A percentile compares a stretch with the other conserved stretches of the same genome.
These are phyloP conservation scores for Phalacrocorax aristotelis DNA, from an alignment of 2,113 vertebrate species.

Conservation along the genomic window DNA sequence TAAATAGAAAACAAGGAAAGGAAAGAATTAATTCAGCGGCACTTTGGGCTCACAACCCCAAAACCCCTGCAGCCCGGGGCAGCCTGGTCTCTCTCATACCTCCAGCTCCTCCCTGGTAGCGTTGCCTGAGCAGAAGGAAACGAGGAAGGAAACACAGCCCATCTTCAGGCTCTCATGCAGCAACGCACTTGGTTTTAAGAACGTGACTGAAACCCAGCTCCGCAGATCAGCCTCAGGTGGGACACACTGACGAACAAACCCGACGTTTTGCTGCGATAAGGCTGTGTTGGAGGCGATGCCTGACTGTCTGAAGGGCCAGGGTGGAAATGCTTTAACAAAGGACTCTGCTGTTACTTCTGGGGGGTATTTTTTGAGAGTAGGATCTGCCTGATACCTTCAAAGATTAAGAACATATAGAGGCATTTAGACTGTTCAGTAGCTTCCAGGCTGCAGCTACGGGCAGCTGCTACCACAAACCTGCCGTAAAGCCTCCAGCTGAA, in stretches of 20 bases:
- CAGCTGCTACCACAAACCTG: neutral
- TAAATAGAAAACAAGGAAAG: neutral
- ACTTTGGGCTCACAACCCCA: neutral
- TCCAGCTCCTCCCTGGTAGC: neutral
- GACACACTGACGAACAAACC: neutral
- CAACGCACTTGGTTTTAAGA: neutral
- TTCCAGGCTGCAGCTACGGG: neutral
- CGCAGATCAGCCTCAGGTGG: neutral
- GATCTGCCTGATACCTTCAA: neutral
- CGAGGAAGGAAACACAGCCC: neutral
- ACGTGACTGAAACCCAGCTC: fast-evolving
- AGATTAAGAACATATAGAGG: neutral
- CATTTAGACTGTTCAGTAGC: neutral
- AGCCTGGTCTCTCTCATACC: neutral
- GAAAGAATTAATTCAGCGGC: neutral
- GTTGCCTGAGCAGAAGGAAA: neutral
- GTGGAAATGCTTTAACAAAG: neutral
- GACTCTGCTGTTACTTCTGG: neutral
- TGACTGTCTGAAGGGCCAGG: no score
- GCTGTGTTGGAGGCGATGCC: neutral
- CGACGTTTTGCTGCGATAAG: neutral
- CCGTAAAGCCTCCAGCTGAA: neutral
- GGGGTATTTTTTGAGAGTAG: neutral
- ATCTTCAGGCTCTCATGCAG: fast-evolving
- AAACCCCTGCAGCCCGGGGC: fast-evolving